Conservation (phyloP, 1,140 invertebrate genomes). For the Penaeus chinensis region DNA sequence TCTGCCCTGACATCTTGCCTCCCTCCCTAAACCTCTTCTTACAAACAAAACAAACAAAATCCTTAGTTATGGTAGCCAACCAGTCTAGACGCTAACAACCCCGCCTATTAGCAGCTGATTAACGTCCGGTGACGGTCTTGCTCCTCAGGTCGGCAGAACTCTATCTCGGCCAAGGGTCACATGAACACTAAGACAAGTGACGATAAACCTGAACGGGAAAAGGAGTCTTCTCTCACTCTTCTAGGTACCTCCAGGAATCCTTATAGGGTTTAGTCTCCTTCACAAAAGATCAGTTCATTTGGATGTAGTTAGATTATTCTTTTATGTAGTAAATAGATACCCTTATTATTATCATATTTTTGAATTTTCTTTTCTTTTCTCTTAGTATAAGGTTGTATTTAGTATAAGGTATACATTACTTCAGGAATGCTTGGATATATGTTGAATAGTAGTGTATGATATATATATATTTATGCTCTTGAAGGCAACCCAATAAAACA, state of each 20-base stretch:
- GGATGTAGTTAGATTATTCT: too few relatives aligned
- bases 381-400: not conserved
- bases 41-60: not conserved
- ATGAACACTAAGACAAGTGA: constrained; percentile 45
- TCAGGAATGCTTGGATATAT: too few relatives aligned
- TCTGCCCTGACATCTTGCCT: not conserved
- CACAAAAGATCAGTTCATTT: too few relatives aligned
- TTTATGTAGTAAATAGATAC: not conserved
- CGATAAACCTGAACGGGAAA: constrained; percentile 46
- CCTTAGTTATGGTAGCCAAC: not conserved
- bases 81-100: too few relatives aligned
- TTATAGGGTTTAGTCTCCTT: too few relatives aligned
- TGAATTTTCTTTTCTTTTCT: not conserved
- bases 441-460: too few relatives aligned
- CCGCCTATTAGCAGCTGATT: constrained; percentile 4
- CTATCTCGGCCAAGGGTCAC: constrained; percentile 45
- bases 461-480: too few relatives aligned
- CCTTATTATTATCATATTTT: not conserved
- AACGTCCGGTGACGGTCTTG: constrained; percentile 41
- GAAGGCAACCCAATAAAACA: too few relatives aligned
- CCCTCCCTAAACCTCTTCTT: not conserved
- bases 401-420: too few relatives aligned
- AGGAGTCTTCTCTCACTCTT: constrained; percentile 44
- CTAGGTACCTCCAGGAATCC: too few relatives aligned
- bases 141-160: constrained; percentile 54